Conservation (phyloP, 1,140 invertebrate species). For the Phortica variegata region DNA sequence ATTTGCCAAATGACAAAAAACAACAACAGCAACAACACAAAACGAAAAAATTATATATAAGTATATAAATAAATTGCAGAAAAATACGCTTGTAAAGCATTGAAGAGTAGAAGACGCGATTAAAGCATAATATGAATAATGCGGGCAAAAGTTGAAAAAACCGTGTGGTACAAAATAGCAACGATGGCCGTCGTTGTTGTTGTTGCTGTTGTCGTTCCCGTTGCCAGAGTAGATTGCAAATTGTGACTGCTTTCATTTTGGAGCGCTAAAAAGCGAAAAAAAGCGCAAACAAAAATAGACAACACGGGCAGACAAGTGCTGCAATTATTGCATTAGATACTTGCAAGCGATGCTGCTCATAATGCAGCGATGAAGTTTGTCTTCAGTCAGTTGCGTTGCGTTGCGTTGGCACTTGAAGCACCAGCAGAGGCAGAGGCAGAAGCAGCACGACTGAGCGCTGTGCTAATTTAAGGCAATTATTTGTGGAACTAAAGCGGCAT, state of each 20-base stretch:
- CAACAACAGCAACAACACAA: no score
- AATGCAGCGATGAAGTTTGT: constrained; percentile 16
- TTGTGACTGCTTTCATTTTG: constrained; percentile 21
- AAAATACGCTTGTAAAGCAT: no score
- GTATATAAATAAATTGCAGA: no score
- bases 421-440: constrained; percentile 9
- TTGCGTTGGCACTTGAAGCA: constrained; percentile 11
- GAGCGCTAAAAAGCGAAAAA: constrained; percentile 13
- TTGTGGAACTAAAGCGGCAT: constrained; percentile 28
- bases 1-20: no score
- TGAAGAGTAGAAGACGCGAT: no score
- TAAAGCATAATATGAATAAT: no score
- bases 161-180: no score
- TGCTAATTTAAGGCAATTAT: constrained; percentile 53
- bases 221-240: constrained; percentile 8
- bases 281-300: constrained; percentile 23
- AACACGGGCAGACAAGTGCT: constrained; percentile 36
- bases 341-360: constrained; percentile 37
- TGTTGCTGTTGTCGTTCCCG: constrained; percentile 3
- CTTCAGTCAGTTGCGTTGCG: no score
- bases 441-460: constrained; percentile 17
- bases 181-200: neutral
- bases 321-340: constrained; percentile 53
- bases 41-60: no score
- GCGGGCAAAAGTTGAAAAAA: no score